Percentiles rank a stretch among this genome's conserved stretches.
These are phyloP conservation scores for Eremophila alpestris DNA, from an alignment of 2,797 vertebrate species.

Conservation along the genomic window DNA sequence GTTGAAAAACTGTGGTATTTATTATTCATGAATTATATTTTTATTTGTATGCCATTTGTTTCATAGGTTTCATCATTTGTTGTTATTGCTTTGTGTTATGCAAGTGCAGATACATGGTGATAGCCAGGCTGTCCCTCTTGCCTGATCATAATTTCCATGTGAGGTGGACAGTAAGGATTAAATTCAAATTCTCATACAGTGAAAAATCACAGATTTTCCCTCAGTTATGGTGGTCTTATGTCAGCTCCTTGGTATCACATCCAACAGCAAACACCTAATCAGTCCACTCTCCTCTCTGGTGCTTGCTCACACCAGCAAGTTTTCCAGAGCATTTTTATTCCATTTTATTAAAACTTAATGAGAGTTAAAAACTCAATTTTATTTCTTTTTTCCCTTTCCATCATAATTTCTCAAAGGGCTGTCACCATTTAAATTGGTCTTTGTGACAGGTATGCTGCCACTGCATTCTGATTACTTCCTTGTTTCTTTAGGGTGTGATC, in stretches of 20 bases:
- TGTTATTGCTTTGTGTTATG: background rate
- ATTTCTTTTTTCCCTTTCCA: background rate
- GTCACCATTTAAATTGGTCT: background rate
- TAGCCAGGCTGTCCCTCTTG: background rate
- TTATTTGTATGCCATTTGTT: background rate
- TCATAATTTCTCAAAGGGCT: background rate
- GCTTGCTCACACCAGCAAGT: background rate
- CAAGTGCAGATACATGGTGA: background rate
- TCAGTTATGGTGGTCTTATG: background rate
- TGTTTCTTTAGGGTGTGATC: background rate
- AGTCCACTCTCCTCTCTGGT: background rate
- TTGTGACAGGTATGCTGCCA: background rate
- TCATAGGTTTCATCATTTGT: background rate
- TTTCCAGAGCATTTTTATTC: background rate
- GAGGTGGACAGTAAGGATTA: background rate
- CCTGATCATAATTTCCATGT: background rate
- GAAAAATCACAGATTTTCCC: background rate
- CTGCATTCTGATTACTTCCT: background rate
- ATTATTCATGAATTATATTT: constrained; percentile 21
- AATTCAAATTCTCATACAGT: background rate
- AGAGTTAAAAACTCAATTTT: background rate
- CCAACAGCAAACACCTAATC: background rate
- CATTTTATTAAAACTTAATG: background rate
- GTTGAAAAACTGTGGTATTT: background rate
- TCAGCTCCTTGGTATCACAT: background rate